Conservation (phyloP, 2,888 invertebrate species). For the Calliopum simillimum region DNA sequence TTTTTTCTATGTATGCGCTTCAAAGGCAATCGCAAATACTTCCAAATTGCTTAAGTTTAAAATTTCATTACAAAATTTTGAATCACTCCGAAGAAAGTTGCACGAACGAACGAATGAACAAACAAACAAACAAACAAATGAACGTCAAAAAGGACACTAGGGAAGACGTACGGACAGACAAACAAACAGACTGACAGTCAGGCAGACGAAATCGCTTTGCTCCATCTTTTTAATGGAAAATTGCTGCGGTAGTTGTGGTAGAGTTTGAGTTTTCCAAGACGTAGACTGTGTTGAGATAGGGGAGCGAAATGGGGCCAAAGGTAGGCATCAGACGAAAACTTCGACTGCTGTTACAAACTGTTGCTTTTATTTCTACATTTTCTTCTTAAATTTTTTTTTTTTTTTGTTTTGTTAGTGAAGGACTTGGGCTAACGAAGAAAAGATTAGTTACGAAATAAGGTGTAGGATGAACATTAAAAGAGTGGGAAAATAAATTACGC, state of each 20-base stretch:
- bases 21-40: conserved; percentile 26
- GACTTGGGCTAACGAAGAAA: too few relatives aligned
- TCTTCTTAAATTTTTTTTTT: too few relatives aligned
- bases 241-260: conserved; percentile 20
- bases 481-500: too few relatives aligned
- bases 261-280: background rate
- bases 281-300: background rate
- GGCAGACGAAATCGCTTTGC: conserved; percentile 3
- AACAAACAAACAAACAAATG: conserved; percentile 16
- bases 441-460: too few relatives aligned
- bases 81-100: conserved; percentile 29
- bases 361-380: background rate
- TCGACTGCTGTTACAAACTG: conserved; percentile 6
- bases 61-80: conserved; percentile 32
- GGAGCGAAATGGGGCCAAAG: background rate
- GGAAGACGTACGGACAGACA: conserved; percentile 14
- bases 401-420: too few relatives aligned
- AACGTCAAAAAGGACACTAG: background rate
- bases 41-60: conserved; percentile 34
- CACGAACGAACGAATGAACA: conserved; percentile 1
- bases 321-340: background rate
- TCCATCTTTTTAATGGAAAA: conserved; percentile 14
- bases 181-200: conserved; percentile 17
- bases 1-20: conserved; percentile 9
- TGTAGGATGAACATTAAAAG: too few relatives aligned